Base-by-base conservation (phyloP, 2,113 vertebrate species). In the Chaetodon trifascialis region DNA sequence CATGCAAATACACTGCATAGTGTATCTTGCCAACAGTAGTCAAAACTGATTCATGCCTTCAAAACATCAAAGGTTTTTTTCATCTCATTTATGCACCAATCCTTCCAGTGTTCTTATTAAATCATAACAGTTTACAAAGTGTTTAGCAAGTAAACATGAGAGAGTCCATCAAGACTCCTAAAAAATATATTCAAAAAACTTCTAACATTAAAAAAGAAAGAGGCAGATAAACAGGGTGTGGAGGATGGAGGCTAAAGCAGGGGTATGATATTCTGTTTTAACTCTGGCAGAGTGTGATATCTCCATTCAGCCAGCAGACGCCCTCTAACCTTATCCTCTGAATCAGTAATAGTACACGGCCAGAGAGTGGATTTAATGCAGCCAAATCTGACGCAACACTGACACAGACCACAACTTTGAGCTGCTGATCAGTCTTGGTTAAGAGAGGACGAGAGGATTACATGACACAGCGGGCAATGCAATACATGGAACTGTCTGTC, bases 341-440 rank as follows among this genome's bases (percentile, higher is more conserved):
- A 81, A 84, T 88, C 82, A 73, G 76, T 85, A 88, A 86, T 83
- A 78, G 82, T 79, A 82, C 58, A n/a, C 65, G 63, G 40, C 16
- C 70, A 16, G 25, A 64, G 25, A 81, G 73, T 51, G 73, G 60
- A 25, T 79, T 89, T 85, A 79, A 80, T 73, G 47, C 75, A 59
- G 68, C 73, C 73, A 74, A 67, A 86, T 84, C 64, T 88, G 84
- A 91, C 16, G 70, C 86, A 76, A 86, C 73, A 30, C 30, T 12
- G 49, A 82, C 84, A 73, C 79, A 52, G 65, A 65, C 75, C 73
- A 73, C 64, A 88, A 68, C 78, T 79, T 46, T 54, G 66, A 86
- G 73, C 66, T 34, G 54, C 78, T 70, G 80, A 93, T 88, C 80
- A 72, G 82, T 84, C 81, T 91, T 72, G 76, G 76, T 87, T 79